These are phyloP conservation scores for Drosophila rellima DNA, from an alignment of 2,888 invertebrate genomes.

Conservation along the genomic window DNA sequence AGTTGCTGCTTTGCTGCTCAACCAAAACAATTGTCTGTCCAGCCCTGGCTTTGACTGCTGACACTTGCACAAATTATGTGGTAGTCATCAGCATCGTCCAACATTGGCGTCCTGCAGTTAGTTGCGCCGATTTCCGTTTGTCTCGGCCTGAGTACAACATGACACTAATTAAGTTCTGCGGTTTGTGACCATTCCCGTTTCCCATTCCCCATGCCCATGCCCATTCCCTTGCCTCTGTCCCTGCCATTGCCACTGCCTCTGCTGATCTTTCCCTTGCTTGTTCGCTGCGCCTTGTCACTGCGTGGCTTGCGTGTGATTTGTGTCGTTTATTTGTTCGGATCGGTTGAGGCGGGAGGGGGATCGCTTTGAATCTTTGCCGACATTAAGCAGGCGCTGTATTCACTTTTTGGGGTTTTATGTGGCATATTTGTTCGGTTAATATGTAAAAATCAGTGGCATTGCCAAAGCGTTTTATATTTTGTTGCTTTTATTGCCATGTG, in stretches of 20 bases:
- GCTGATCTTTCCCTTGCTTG: not conserved
- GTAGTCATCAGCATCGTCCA: conserved; percentile 50
- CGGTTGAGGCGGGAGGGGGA: not conserved
- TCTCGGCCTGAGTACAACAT: conserved; percentile 72
- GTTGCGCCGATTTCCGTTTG: conserved; percentile 73
- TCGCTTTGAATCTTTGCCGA: conserved; percentile 76
- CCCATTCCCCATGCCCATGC: not conserved
- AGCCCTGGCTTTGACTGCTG: conserved; percentile 40
- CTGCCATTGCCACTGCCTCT: not conserved
- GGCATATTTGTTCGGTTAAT: conserved; percentile 75
- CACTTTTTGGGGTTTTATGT: conserved; percentile 54
- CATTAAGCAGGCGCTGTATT: conserved; percentile 25
- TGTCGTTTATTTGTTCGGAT: conserved; percentile 53
- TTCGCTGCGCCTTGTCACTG: conserved; percentile 35
- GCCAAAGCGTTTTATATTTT: conserved; percentile 15
- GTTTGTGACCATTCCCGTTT: conserved; percentile 48
- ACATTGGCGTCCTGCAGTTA: conserved; percentile 73
- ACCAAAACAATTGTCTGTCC: not conserved
- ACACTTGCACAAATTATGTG: conserved; percentile 64
- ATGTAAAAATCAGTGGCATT: conserved; percentile 60
- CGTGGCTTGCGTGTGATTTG: conserved; percentile 73
- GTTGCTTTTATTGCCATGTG: conserved; percentile 17
- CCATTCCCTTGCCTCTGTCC: not conserved
- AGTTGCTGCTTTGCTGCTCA: not conserved
- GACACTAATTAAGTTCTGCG: conserved; percentile 83